phyloP scores from a whole-genome alignment of 2,888 invertebrate genomes.

The Apoderus coryli region DNA sequence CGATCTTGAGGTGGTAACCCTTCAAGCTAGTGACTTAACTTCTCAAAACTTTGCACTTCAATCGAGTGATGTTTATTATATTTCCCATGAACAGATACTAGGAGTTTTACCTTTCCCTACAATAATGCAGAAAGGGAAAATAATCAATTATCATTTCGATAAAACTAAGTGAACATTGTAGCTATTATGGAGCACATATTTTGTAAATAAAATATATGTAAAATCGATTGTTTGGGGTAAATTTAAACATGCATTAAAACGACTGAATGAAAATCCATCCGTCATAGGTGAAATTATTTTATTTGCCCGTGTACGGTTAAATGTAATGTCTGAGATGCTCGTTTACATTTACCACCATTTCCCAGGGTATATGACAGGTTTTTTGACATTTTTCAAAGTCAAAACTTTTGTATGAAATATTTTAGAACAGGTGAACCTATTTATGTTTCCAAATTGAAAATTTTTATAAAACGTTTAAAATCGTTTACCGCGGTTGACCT shows the following conservation, averaged over 20 bases:
- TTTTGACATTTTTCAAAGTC: too few relatives aligned
- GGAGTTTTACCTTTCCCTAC: constrained; percentile 5
- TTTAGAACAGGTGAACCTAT: too few relatives aligned
- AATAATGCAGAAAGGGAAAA: constrained; percentile 4
- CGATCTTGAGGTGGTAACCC: constrained; percentile 7
- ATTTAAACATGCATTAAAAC: constrained; percentile 6
- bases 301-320: too few relatives aligned
- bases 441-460: too few relatives aligned
- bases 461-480: too few relatives aligned
- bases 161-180: neutral
- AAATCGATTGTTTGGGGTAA: too few relatives aligned
- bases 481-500: constrained; percentile 6
- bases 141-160: constrained; percentile 6
- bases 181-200: too few relatives aligned
- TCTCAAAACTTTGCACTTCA: constrained; percentile 7
- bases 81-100: constrained; percentile 7
- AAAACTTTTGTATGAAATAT: too few relatives aligned
- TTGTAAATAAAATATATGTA: too few relatives aligned
- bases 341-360: constrained; percentile 5
- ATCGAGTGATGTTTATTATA: constrained; percentile 6
- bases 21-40: constrained; percentile 5
- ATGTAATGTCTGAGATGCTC: too few relatives aligned
- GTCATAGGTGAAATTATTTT: too few relatives aligned
- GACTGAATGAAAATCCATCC: too few relatives aligned
- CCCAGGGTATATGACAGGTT: constrained; percentile 2